phyloP scores from a whole-genome alignment of 2,113 vertebrate species.

The Melanerpes formicivorus region DNA sequence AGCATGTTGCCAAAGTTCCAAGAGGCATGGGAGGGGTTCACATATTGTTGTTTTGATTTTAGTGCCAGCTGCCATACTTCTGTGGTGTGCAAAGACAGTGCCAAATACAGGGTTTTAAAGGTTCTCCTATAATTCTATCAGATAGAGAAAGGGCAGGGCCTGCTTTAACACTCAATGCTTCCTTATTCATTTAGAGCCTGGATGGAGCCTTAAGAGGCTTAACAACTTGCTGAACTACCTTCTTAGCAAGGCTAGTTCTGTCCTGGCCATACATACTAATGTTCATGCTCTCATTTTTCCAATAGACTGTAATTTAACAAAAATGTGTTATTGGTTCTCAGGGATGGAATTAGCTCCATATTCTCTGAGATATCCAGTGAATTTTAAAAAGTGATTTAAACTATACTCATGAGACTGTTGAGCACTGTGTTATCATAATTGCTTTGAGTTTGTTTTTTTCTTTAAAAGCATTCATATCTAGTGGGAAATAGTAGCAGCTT shows the following conservation, averaged over 20 bases:
- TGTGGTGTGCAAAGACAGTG: constrained; percentile 30
- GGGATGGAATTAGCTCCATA: neutral
- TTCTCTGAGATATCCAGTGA: neutral
- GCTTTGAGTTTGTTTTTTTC: neutral
- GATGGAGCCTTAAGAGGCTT: neutral
- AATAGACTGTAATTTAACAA: rapidly evolving
- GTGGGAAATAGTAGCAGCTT: neutral
- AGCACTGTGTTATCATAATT: neutral
- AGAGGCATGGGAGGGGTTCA: constrained; percentile 56
- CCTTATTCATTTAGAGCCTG: constrained; percentile 17
- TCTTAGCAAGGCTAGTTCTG: neutral
- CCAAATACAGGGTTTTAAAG: constrained; percentile 46
- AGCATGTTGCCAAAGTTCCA: neutral
- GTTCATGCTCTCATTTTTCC: neutral
- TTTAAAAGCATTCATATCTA: neutral
- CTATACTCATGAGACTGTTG: neutral
- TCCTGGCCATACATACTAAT: rapidly evolving
- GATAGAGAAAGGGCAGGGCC: constrained; percentile 25
- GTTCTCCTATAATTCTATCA: constrained; percentile 36
- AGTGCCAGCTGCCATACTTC: constrained; percentile 32
- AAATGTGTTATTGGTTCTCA: neutral
- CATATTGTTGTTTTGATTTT: constrained; percentile 41
- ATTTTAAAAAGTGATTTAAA: neutral
- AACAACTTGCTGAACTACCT: neutral
- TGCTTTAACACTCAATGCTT: neutral